Percentiles rank a stretch among this genome's conserved stretches.
Evolutionary conservation across 2,113 vertebrate genomes (phyloP).

Genomic region (Oreochromis niloticus): DNA sequence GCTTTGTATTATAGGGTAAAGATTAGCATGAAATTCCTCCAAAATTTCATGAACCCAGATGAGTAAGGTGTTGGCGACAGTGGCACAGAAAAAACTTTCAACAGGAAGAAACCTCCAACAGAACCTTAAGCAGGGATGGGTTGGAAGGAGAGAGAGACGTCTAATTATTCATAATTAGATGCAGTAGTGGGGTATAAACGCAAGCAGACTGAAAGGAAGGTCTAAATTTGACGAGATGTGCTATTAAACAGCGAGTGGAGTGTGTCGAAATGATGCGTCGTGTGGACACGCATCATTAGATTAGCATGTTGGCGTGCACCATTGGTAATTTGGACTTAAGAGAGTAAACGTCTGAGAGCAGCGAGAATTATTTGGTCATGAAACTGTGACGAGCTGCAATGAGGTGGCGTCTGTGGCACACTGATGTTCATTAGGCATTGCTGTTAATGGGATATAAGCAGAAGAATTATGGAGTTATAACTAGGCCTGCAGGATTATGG

Average conservation of each 20-base stretch:
- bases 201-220: neutral
- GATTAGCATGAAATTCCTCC: neutral
- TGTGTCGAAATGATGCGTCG: neutral
- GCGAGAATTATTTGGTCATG: neutral
- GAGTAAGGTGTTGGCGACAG: neutral
- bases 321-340: neutral
- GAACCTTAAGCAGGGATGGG: neutral
- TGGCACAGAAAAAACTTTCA: neutral
- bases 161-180: neutral
- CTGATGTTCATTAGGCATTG: neutral
- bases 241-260: neutral
- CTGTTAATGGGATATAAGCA: neutral
- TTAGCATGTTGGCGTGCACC: fast-evolving
- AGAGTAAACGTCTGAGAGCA: neutral
- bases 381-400: neutral
- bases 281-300: neutral
- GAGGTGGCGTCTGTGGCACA: neutral
- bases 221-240: neutral
- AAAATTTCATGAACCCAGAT: neutral
- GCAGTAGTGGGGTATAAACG: neutral
- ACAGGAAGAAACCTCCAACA: neutral
- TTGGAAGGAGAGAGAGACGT: neutral
- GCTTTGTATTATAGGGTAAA: neutral
- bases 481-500: neutral
- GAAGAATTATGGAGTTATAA: neutral